A percentile compares a stretch with the other conserved stretches of the same genome.
phyloP scores from a whole-genome alignment of 2,888 invertebrate genomes.

The Vesta saturnalis region DNA sequence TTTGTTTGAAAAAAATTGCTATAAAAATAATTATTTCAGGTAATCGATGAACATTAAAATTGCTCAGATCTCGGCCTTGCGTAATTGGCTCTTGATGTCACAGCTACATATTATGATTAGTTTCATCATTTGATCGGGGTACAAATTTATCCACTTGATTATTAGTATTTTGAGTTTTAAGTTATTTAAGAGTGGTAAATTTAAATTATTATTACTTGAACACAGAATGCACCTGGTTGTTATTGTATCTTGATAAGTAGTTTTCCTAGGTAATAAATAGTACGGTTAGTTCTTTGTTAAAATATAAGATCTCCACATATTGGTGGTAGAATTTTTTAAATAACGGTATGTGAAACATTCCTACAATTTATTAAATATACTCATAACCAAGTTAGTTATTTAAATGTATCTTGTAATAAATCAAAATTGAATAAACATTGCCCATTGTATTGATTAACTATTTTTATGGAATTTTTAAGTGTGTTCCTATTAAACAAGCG shows the following conservation, averaged over 20 bases:
- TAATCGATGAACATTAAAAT: neutral
- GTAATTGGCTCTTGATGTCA: constrained; percentile 26
- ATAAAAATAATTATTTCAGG: neutral
- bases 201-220: constrained; percentile 1
- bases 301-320: constrained; percentile 41
- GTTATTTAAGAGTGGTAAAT: constrained; percentile 20
- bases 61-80: constrained; percentile 30
- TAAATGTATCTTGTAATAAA: constrained; percentile 28
- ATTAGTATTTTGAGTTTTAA: constrained; percentile 16
- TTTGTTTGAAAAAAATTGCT: neutral
- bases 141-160: constrained; percentile 19
- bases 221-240: constrained; percentile 23
- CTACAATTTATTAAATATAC: constrained; percentile 37
- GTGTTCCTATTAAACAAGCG: too few relatives aligned
- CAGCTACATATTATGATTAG: constrained; percentile 27
- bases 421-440: constrained; percentile 21
- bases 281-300: constrained; percentile 27
- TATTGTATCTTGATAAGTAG: constrained; percentile 26
- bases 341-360: constrained; percentile 48
- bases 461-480: neutral
- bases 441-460: neutral
- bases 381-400: constrained; percentile 21
- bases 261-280: constrained; percentile 17
- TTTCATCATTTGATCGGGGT: constrained; percentile 9
- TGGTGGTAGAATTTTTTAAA: constrained; percentile 46